phyloP scores from a whole-genome alignment of 2,113 vertebrate species.

The Oryzias melastigma region DNA sequence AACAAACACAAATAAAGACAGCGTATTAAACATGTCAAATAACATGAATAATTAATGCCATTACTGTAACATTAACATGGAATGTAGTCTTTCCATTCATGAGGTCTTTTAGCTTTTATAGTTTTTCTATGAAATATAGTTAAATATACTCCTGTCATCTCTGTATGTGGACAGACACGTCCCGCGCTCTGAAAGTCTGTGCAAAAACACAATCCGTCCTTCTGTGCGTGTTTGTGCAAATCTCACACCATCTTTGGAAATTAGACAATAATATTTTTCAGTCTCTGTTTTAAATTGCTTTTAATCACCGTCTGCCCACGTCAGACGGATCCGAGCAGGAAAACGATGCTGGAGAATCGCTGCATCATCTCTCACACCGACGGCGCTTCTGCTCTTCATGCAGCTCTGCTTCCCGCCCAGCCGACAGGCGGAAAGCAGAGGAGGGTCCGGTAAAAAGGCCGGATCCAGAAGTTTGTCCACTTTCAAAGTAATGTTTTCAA shows the following conservation, averaged over 20 bases:
- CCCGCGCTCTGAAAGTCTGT: slow-evolving; percentile 19
- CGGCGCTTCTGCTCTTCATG: slow-evolving; percentile 22
- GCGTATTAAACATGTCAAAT: slow-evolving; percentile 75
- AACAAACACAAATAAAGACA: slow-evolving; percentile 67
- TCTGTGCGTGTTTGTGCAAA: slow-evolving; percentile 43
- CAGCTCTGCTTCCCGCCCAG: slow-evolving; percentile 28
- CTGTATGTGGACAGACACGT: not conserved
- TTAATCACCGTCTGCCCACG: slow-evolving; percentile 17
- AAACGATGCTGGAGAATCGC: slow-evolving; percentile 28
- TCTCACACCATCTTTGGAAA: slow-evolving; percentile 56
- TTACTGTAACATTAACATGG: slow-evolving; percentile 76
- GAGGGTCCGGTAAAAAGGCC: slow-evolving; percentile 12
- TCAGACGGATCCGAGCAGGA: slow-evolving; percentile 31
- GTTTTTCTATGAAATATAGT: slow-evolving; percentile 75
- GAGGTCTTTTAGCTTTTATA: slow-evolving; percentile 56
- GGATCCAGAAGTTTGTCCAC: not conserved
- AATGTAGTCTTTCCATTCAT: slow-evolving; percentile 71
- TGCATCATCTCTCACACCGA: slow-evolving; percentile 25
- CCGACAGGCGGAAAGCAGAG: slow-evolving; percentile 30
- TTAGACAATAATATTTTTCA: slow-evolving; percentile 29
- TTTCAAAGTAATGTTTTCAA: slow-evolving; percentile 62
- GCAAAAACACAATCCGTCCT: slow-evolving; percentile 23
- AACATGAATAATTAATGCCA: slow-evolving; percentile 73
- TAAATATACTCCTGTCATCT: slow-evolving; percentile 66
- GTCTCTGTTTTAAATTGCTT: slow-evolving; percentile 17